phyloP scores from a whole-genome alignment of 2,888 invertebrate species.

The Acanthosepion pharaonis region DNA sequence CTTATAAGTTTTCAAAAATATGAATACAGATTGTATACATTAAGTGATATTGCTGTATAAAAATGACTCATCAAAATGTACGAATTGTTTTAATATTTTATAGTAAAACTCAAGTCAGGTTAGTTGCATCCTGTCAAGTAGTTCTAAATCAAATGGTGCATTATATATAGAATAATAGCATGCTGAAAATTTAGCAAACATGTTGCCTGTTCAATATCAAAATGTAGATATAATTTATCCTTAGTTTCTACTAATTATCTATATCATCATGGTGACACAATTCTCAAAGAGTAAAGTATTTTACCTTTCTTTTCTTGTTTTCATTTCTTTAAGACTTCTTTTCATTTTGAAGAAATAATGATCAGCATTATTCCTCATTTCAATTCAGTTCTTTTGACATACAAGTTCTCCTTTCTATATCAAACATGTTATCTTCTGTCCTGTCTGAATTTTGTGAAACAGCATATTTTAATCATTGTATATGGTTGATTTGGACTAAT shows the following conservation, averaged over 20 bases:
- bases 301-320: neutral
- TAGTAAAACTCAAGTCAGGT: no score
- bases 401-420: neutral
- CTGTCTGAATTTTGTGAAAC: neutral
- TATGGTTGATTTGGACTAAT: no score
- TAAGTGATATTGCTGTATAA: no score
- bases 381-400: neutral
- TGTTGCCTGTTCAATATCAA: neutral
- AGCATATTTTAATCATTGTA: neutral
- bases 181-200: neutral
- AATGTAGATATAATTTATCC: neutral
- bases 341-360: neutral
- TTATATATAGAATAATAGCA: neutral
- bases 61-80: no score
- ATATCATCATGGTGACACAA: neutral
- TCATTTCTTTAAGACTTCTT: neutral
- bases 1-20: no score
- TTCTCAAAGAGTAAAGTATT: neutral
- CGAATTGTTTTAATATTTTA: no score
- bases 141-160: neutral
- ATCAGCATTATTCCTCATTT: neutral
- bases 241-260: neutral
- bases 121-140: neutral
- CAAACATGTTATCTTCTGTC: neutral
- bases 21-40: no score